Conservation (phyloP, 2,888 invertebrate species). For the Drosophila diplacantha region DNA sequence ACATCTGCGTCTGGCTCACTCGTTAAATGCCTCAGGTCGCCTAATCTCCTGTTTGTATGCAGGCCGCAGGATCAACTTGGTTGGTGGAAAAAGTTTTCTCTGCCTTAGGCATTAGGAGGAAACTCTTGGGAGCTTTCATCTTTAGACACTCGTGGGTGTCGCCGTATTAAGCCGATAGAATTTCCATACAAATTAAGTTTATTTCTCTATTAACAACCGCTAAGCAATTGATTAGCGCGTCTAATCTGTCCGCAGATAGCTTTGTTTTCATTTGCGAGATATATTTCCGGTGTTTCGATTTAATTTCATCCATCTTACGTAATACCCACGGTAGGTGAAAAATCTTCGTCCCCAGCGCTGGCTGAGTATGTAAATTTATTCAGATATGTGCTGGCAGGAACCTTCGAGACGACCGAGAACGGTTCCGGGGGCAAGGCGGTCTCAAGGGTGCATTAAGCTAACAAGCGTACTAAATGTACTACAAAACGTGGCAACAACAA, state of each 20-base stretch:
- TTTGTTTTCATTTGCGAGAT: slow-evolving; percentile 26
- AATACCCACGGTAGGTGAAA: slow-evolving; percentile 21
- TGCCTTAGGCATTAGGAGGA: not conserved
- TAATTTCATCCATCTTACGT: slow-evolving; percentile 31
- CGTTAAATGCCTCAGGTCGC: slow-evolving; percentile 41
- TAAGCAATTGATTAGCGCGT: slow-evolving; percentile 12
- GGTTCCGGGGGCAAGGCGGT: slow-evolving; percentile 28
- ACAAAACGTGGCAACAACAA: slow-evolving; percentile 49
- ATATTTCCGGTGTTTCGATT: slow-evolving; percentile 5
- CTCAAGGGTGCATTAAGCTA: slow-evolving; percentile 67
- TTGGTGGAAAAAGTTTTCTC: slow-evolving; percentile 13
- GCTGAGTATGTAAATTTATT: slow-evolving; percentile 34
- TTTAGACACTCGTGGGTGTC: not conserved
- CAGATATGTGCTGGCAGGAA: slow-evolving; percentile 25
- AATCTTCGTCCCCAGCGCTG: slow-evolving; percentile 15
- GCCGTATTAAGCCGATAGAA: slow-evolving; percentile 7
- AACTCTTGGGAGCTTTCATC: not conserved
- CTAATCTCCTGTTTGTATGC: slow-evolving; percentile 66
- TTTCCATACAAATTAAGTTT: slow-evolving; percentile 11
- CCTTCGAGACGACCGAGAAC: slow-evolving; percentile 10
- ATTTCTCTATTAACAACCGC: slow-evolving; percentile 20
- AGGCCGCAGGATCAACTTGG: slow-evolving; percentile 42
- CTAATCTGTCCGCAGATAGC: not conserved
- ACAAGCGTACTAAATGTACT: slow-evolving; percentile 68
- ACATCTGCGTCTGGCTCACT: slow-evolving; percentile 34